Evolutionary conservation across 1,140 invertebrate genomes (phyloP).

Genomic region (Drosophila albomicans): DNA sequence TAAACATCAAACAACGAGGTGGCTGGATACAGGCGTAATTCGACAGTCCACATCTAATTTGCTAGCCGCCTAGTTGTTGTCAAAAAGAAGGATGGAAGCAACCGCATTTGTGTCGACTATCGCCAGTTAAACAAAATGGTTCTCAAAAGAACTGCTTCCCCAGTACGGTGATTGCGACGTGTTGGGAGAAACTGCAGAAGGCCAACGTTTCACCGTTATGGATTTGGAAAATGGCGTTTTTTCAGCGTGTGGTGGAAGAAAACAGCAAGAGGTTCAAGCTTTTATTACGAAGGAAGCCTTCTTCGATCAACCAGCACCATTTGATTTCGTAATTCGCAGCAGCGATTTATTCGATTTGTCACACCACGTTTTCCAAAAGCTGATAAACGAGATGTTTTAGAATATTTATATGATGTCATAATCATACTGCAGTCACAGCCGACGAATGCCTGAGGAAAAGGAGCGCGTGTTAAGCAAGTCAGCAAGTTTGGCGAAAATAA

Average conservation of each 20-base stretch:
- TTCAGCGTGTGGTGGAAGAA: background rate
- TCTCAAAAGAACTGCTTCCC: conserved; percentile 9
- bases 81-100: conserved; percentile 5
- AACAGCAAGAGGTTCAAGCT: background rate
- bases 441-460: background rate
- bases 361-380: too few relatives aligned
- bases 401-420: conserved; percentile 1
- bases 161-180: background rate
- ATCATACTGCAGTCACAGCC: background rate
- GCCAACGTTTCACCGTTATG: conserved; percentile 3
- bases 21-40: too few relatives aligned
- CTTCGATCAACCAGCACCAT: too few relatives aligned
- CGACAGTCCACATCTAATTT: too few relatives aligned
- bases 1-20: too few relatives aligned
- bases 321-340: too few relatives aligned
- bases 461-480: background rate
- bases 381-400: background rate
- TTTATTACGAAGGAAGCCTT: background rate
- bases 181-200: conserved; percentile 5
- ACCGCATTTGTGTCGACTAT: conserved; percentile 7
- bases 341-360: too few relatives aligned
- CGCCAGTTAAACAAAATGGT: conserved; percentile 14
- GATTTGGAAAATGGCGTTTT: conserved; percentile 8
- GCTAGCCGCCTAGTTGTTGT: conserved; percentile 15
- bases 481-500: background rate